Base-by-base conservation (phyloP, 2,888 invertebrate species). In the Alsophila aescularia region DNA sequence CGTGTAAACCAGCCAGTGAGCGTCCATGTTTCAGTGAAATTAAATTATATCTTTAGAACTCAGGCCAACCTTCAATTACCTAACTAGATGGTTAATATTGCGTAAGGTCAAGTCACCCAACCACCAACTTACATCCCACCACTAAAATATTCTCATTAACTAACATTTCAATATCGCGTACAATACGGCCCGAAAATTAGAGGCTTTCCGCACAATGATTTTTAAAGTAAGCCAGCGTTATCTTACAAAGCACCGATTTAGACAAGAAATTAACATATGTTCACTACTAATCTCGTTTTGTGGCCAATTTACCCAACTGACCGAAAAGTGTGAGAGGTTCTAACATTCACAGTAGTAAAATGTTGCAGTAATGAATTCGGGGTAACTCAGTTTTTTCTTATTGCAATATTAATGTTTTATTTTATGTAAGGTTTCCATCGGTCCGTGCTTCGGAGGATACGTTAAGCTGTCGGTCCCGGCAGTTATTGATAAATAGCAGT, bases 301-400 rank as follows among this genome's bases (percentile, higher is more conserved):
- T 61, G 52, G 49, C 58, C 69, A 51, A 69, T 60, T 68, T 76
- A 67, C n/a, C 55, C 67, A 76, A 55, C 73, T 72, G 73, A 73
- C 73, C 79, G 73, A 70, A 64, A 66, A 70, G 60, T 63, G 12
- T 43, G 12, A 54, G 40, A 44, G 32, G 18, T 41, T 44, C 29
- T 42, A 31, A 29, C 41, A 37, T 44, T 44, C 24, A 34, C 14
- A 14, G 27, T 27, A 39, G 13, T 32, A 32, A 32, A 32, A 13
- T 32, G 6, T 32, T 32, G 7, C 12, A 6, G 13, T 13, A 10
- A 29, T 29, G 29, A 29, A 29, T 29, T 29, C 2, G 10, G 10
- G 29, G 29, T n/a, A n/a, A n/a, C n/a, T n/a, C n/a, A n/a, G n/a
- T n/a, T n/a, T n/a, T n/a, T n/a, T n/a, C n/a, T n/a, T n/a, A n/a